A percentile compares a stretch with the other conserved stretches of the same genome.
phyloP scores from a whole-genome alignment of 2,888 invertebrate species.

The Aplocera efformata region DNA sequence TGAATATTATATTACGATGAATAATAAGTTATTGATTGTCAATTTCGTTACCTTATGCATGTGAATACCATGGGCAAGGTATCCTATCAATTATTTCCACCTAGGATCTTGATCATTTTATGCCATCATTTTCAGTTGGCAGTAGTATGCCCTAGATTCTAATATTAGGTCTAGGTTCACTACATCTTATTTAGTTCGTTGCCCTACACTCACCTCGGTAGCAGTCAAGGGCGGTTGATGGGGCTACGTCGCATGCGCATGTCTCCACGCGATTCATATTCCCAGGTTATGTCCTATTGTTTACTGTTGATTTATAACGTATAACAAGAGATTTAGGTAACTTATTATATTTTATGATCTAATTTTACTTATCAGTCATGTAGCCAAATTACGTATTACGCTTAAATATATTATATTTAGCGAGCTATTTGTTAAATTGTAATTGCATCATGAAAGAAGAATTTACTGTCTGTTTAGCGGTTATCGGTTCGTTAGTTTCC shows the following conservation, averaged over 20 bases:
- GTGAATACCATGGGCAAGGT: too few species aligned
- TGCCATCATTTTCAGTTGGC: too few species aligned
- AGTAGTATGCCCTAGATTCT: conserved; percentile 3
- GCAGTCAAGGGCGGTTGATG: conserved; percentile 63
- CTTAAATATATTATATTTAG: too few species aligned
- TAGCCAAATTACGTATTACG: too few species aligned
- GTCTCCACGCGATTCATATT: conserved; percentile 44
- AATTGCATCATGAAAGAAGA: conserved; percentile 29
- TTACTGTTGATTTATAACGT: conserved; percentile 15
- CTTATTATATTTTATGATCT: too few species aligned
- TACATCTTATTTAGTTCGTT: conserved; percentile 50
- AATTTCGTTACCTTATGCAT: too few species aligned
- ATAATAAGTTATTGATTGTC: background rate
- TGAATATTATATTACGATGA: background rate
- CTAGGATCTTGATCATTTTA: too few species aligned
- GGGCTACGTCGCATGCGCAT: conserved; percentile 47
- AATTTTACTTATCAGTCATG: too few species aligned
- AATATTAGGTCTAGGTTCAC: conserved; percentile 15
- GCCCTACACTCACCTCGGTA: conserved; percentile 50
- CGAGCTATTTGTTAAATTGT: conserved; percentile 10
- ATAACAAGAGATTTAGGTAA: too few species aligned
- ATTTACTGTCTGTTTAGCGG: conserved; percentile 35
- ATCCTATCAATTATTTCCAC: too few species aligned
- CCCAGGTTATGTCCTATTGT: conserved; percentile 29
- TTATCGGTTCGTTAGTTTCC: conserved; percentile 56